Evolutionary conservation across 2,888 invertebrate genomes (phyloP), one percentile per base, ranked within the genome.

Genomic region (Nipponacmea schrenckii): DNA sequence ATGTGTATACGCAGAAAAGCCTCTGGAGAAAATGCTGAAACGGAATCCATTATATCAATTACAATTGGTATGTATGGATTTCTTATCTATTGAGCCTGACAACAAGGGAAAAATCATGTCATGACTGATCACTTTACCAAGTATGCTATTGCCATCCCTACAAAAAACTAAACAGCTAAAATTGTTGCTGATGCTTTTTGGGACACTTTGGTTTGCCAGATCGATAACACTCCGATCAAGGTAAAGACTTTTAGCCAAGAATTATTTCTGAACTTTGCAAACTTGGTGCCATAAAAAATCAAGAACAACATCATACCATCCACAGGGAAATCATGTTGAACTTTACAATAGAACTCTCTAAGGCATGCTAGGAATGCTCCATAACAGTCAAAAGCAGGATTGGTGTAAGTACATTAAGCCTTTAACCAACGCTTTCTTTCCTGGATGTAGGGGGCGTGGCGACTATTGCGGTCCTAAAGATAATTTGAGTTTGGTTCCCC

Each of bases 51-150:
- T 0, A 2, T 68, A 62, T 31, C 80, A 79, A 2, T 45, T 79
- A 10, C 77, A 80, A 48, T 69, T 78, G 15, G 64, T 81, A 12
- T 74, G 76, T 12, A 73, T 81, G 20, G 80, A 80, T 67, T 81
- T 80, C 62, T 75, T 76, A n/a, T n/a, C n/a, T n/a, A n/a, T n/a
- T n/a, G n/a, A n/a, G n/a, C n/a, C n/a, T n/a, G n/a, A n/a, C n/a
- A 2, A 20, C 73, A 5, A 64, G 79, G 50, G 78, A 80, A 44
- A 50, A 20, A 72, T 0, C 44, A 70, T 26, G 67, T 68, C 24
- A 67, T 74, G 3, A 72, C 67, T 10, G 72, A 74, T 65, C 74
- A 75, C 68, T 75, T 68, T 20, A 73, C 69, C 0, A 64, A 67
- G 48, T 74, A 72, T 56, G 73, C 68, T 10, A n/a, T 62, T 20